Evolutionary conservation across 2,888 invertebrate species (phyloP).

Genomic region (Synanthedon formicaeformis): DNA sequence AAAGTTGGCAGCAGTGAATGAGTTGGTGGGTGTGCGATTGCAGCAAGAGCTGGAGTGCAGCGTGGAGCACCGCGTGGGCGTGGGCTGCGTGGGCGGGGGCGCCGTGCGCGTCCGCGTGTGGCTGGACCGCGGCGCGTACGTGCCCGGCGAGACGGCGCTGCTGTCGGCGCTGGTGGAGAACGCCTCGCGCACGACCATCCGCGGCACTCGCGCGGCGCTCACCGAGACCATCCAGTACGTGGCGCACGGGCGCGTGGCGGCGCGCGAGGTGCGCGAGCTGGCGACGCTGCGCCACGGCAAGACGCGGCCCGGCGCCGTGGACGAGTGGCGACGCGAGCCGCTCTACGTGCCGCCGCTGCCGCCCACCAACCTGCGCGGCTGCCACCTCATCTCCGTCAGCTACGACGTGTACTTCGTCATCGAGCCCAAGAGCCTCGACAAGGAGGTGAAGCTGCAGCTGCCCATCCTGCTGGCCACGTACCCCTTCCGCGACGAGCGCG

Average conservation of each 20-base stretch:
- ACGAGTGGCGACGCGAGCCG: constrained; percentile 89
- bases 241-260: constrained; percentile 86
- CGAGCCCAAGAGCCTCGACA: constrained; percentile 91
- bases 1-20: background rate
- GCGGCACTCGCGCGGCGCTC: constrained; percentile 86
- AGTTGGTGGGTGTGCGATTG: constrained; percentile 1
- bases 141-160: constrained; percentile 92
- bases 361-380: constrained; percentile 93
- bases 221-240: constrained; percentile 85
- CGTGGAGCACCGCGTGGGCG: constrained; percentile 90
- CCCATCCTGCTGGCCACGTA: constrained; percentile 94
- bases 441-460: constrained; percentile 90
- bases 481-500: constrained; percentile 79
- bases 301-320: constrained; percentile 83
- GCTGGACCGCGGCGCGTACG: constrained; percentile 92
- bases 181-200: constrained; percentile 86
- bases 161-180: constrained; percentile 88
- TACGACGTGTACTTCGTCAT: constrained; percentile 96
- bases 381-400: constrained; percentile 92
- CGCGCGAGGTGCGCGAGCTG: constrained; percentile 87
- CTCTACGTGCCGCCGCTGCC: constrained; percentile 94
- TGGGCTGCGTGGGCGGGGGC: constrained; percentile 90
- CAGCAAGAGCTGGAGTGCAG: constrained; percentile 86
- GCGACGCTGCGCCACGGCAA: constrained; percentile 84
- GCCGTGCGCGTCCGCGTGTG: constrained; percentile 87